These are phyloP conservation scores for Mastomys coucha DNA, from an alignment of 2,113 vertebrate species.

Conservation along the genomic window DNA sequence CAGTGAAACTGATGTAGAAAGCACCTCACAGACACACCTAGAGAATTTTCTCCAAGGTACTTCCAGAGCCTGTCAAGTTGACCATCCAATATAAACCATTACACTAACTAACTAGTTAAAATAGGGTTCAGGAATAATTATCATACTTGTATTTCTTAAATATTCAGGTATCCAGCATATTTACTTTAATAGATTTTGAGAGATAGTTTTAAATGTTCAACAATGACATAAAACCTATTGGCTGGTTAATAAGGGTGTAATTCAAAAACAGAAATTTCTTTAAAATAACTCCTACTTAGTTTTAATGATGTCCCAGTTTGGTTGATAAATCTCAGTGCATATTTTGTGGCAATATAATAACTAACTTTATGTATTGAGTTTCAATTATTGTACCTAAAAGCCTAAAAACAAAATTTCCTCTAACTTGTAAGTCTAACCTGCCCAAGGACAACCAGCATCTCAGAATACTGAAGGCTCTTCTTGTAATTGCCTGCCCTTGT, in stretches of 20 bases:
- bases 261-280: background rate
- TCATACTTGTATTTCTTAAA: background rate
- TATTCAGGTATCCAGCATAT: background rate
- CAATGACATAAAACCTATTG: slow-evolving; percentile 47
- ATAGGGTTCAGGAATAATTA: background rate
- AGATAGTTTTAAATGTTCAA: background rate
- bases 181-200: background rate
- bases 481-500: background rate
- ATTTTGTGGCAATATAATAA: background rate
- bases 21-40: background rate
- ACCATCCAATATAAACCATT: background rate
- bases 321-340: background rate
- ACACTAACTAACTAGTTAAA: background rate
- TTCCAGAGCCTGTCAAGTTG: background rate
- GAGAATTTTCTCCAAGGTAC: background rate
- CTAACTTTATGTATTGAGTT: background rate
- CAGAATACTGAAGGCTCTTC: background rate
- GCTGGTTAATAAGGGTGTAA: background rate
- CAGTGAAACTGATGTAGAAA: background rate
- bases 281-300: background rate
- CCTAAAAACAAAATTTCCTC: background rate
- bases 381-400: background rate
- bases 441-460: background rate
- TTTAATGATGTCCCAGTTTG: background rate
- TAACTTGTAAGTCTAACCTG: background rate